Base-by-base conservation (phyloP, 2,797 vertebrate species). In the Remorina albescens region DNA sequence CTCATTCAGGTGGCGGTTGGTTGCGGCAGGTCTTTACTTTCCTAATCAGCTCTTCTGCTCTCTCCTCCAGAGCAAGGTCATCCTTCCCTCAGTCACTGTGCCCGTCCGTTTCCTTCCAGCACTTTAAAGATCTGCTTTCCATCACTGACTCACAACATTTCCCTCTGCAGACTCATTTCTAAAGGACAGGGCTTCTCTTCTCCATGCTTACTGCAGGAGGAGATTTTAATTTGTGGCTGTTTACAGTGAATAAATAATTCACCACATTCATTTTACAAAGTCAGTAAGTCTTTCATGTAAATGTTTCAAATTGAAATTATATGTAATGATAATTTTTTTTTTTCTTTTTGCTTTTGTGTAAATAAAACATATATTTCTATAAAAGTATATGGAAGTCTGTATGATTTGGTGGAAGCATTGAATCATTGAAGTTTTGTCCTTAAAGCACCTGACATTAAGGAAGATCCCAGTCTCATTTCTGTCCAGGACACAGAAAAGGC, bases 1-100 rank as follows among this genome's bases (percentile, higher is more conserved):
- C 74, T 89, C 50, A 87, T 91, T 91, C 84, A 90, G 91, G 85
- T 91, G 84, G 32, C 10, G 76, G 49, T 58, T 74, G 78, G 54
- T 42, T 37, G 49, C 64, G 44, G 67, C 76, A 73, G 63, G 37
- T 85, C 84, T 68, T 87, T 74, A 74, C 74, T 89, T 86, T 88
- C 89, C 89, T 86, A 83, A 86, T 88, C 76, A 86, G 73, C 50
- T 84, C 65, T 23, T 84, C 73, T 81, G 83, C 74, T 75, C 69
- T 50, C 75, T 85, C 68, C 42, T 68, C 76, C 64, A 12, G 1
- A 56, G 64, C 47, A 13, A 54, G 80, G 78, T 74, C 81, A 66
- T 85, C 80, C 86, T 79, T 88, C 78, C 80, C 30, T 78, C 62
- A 16, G 70, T 58, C 50, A 50, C 67, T 28, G 78, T 50, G 77